Evolutionary conservation across 30 jellyfish, hydroid and myxozoan species (phyloP).

Genomic region (Chrysaora quinquecirrha): DNA sequence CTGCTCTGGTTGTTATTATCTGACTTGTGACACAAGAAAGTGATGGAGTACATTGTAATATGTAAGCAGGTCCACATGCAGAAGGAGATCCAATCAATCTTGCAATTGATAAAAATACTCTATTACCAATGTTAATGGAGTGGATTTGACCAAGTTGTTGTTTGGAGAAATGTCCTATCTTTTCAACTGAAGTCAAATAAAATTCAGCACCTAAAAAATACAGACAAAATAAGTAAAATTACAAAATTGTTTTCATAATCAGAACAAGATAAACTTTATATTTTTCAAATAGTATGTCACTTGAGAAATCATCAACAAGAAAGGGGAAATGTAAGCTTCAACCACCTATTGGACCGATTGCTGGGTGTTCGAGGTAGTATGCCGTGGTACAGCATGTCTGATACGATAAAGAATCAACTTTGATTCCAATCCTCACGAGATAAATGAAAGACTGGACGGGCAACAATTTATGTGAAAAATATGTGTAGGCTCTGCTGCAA

Average conservation of each 20-base stretch:
- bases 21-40: constrained; percentile 49
- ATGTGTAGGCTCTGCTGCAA: too few species aligned
- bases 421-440: too few species aligned
- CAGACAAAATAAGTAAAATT: background rate
- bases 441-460: too few species aligned
- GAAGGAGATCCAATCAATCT: constrained; percentile 60
- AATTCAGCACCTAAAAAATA: constrained; percentile 36
- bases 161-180: background rate
- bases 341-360: background rate
- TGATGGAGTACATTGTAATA: constrained; percentile 53
- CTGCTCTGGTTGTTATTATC: constrained; percentile 52
- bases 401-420: too few species aligned
- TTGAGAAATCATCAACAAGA: background rate
- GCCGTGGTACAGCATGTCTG: too few species aligned
- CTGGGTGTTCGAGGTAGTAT: too few species aligned
- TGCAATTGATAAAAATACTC: constrained; percentile 69
- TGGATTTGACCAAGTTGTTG: constrained; percentile 60
- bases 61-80: constrained; percentile 84
- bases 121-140: constrained; percentile 31
- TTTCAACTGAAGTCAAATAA: constrained; percentile 56
- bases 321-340: background rate
- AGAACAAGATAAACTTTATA: background rate
- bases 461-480: too few species aligned
- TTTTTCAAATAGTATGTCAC: background rate
- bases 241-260: background rate